A percentile compares a stretch with the other conserved stretches of the same genome.
Evolutionary conservation across 2,113 vertebrate genomes (phyloP).

Genomic region (Illadopsis cleaveri): DNA sequence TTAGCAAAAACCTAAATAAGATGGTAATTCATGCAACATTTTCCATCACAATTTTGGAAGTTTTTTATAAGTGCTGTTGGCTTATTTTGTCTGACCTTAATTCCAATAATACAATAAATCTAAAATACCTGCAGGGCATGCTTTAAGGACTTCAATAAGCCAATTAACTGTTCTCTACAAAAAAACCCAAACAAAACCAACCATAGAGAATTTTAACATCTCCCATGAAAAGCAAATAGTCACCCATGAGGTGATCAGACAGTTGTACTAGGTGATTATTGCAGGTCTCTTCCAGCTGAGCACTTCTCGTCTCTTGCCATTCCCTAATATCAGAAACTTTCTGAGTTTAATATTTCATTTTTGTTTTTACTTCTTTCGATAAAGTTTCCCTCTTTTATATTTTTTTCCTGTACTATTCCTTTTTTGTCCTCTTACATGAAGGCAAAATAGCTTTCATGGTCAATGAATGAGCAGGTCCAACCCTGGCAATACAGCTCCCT

Average conservation of each 20-base stretch:
- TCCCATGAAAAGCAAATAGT: neutral
- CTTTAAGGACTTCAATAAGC: neutral
- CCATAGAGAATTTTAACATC: neutral
- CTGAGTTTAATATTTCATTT: neutral
- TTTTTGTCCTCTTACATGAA: neutral
- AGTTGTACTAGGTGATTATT: neutral
- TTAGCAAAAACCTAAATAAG: neutral
- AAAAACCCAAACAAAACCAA: neutral
- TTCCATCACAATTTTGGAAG: neutral
- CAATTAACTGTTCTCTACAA: neutral
- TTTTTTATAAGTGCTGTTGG: neutral
- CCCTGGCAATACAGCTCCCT: neutral
- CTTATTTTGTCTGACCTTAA: neutral
- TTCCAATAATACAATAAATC: neutral
- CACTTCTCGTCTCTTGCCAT: neutral
- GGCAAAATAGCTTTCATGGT: neutral
- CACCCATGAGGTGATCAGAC: neutral
- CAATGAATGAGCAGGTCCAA: neutral
- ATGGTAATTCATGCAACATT: neutral
- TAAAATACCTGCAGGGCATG: neutral
- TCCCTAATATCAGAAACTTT: neutral
- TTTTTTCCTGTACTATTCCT: neutral
- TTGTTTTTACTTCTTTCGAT: neutral
- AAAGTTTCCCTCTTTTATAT: neutral
- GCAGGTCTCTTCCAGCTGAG: neutral